A percentile compares a stretch with the other conserved stretches of the same genome.
phyloP scores from a whole-genome alignment of 2,888 invertebrate genomes.

The Platycheirus albimanus region DNA sequence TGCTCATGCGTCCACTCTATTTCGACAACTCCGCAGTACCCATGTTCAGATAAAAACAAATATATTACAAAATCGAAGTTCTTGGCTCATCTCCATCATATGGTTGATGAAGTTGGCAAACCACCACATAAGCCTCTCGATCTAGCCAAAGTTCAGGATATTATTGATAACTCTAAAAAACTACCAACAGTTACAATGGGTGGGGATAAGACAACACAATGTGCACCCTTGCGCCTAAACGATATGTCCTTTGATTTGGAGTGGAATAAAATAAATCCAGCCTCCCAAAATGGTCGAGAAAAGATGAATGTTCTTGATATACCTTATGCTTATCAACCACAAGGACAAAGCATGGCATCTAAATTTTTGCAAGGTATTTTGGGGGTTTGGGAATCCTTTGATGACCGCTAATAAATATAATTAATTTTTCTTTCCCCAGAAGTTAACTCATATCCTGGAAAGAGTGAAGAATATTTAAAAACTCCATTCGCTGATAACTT shows the following conservation, averaged over 20 bases:
- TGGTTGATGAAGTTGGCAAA: slow-evolving; percentile 73
- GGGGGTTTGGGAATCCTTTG: neutral
- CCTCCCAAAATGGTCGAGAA: slow-evolving; percentile 18
- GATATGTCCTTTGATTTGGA: slow-evolving; percentile 72
- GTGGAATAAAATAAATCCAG: slow-evolving; percentile 59
- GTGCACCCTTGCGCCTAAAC: slow-evolving; percentile 68
- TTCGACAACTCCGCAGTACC: neutral
- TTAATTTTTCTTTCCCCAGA: slow-evolving; percentile 18
- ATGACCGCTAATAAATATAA: neutral
- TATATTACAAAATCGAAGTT: slow-evolving; percentile 56
- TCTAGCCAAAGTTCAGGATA: slow-evolving; percentile 62
- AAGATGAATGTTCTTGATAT: slow-evolving; percentile 28
- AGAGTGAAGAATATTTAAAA: slow-evolving; percentile 28
- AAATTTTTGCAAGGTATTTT: slow-evolving; percentile 55
- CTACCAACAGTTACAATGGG: slow-evolving; percentile 55
- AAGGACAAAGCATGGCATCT: slow-evolving; percentile 38
- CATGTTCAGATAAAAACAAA: slow-evolving; percentile 18
- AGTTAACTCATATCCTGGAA: slow-evolving; percentile 20
- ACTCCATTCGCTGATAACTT: slow-evolving; percentile 46
- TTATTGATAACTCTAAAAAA: slow-evolving; percentile 68
- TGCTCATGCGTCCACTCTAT: slow-evolving; percentile 9
- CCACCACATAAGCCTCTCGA: slow-evolving; percentile 64
- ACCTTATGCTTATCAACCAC: neutral
- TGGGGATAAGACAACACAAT: slow-evolving; percentile 58
- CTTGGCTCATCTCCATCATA: slow-evolving; percentile 75